These are phyloP conservation scores for Rhingia campestris DNA, from an alignment of 2,888 invertebrate genomes.

Conservation along the genomic window DNA sequence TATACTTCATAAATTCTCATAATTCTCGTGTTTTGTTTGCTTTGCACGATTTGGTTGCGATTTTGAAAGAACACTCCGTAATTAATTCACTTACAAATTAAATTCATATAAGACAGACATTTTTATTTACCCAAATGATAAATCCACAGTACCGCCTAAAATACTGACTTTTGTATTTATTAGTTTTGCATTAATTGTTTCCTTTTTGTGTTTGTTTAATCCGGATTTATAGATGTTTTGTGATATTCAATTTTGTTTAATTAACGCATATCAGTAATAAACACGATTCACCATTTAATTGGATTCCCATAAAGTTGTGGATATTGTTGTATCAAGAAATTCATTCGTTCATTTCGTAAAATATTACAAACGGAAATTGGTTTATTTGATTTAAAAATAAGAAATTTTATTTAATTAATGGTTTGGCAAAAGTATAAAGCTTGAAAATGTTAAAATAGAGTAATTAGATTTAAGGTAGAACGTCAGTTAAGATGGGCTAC, in stretches of 20 bases:
- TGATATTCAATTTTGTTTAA: neutral
- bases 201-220: slow-evolving; percentile 33
- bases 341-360: slow-evolving; percentile 10
- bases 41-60: neutral
- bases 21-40: neutral
- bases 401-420: neutral
- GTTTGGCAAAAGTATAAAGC: neutral
- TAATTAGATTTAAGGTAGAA: too few relatives aligned
- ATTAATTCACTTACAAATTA: slow-evolving; percentile 1
- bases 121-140: neutral
- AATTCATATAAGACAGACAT: neutral
- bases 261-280: slow-evolving; percentile 13
- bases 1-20: too few relatives aligned
- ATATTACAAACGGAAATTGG: slow-evolving; percentile 31
- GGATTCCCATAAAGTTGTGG: neutral
- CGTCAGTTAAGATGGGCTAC: too few relatives aligned
- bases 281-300: slow-evolving; percentile 12
- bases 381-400: neutral
- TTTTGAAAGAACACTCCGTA: neutral
- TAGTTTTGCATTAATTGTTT: slow-evolving; percentile 32
- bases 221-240: slow-evolving; percentile 22
- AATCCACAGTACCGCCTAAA: neutral
- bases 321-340: slow-evolving; percentile 10
- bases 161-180: slow-evolving; percentile 17
- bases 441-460: neutral